Evolutionary conservation across 2,888 invertebrate species (phyloP).

Genomic region (Leuctra nigra): DNA sequence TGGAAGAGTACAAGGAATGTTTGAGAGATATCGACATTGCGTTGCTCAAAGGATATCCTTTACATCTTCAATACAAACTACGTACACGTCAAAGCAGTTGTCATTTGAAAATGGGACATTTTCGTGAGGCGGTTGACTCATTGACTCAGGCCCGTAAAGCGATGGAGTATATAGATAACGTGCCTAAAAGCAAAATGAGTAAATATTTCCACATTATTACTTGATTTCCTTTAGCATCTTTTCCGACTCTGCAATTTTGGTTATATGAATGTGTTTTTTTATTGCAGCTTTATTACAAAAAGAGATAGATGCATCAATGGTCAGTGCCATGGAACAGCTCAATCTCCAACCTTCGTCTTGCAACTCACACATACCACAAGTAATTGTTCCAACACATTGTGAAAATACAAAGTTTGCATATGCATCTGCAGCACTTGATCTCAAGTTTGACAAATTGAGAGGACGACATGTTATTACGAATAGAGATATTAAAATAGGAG

Average conservation of each 20-base stretch:
- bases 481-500: conserved; percentile 53
- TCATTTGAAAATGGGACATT: conserved; percentile 46
- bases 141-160: conserved; percentile 18
- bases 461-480: conserved; percentile 62
- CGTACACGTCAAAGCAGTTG: conserved; percentile 59
- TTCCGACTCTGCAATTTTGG: neutral
- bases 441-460: conserved; percentile 27
- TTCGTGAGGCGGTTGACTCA: conserved; percentile 37
- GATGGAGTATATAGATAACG: conserved; percentile 27
- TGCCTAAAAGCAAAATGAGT: conserved; percentile 24
- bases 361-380: neutral
- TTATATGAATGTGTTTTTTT: no score
- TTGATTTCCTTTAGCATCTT: neutral
- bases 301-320: neutral
- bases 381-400: conserved; percentile 36
- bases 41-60: conserved; percentile 54
- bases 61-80: conserved; percentile 55
- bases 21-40: conserved; percentile 56
- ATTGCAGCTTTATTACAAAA: conserved; percentile 5
- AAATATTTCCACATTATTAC: neutral
- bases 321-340: neutral
- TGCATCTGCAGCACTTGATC: conserved; percentile 44
- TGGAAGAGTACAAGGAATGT: conserved; percentile 56
- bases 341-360: neutral
- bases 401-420: conserved; percentile 46